Evolutionary conservation across 2,797 vertebrate species (phyloP).

Genomic region (Artibeus jamaicensis): DNA sequence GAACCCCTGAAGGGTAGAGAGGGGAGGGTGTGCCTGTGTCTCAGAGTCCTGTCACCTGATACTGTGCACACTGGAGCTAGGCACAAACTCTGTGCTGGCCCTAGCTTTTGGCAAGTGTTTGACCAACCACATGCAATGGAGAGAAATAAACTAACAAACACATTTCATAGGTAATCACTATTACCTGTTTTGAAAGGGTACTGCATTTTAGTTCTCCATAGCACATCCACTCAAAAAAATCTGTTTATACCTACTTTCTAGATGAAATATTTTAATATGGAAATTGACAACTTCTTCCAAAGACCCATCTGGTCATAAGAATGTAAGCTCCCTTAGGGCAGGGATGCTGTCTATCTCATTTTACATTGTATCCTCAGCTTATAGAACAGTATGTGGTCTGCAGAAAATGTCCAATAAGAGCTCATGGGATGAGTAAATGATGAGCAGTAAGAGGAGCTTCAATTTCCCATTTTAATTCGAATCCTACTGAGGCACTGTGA

Average conservation of each 20-base stretch:
- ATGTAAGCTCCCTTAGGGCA: background rate
- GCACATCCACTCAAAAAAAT: background rate
- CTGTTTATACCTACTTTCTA: background rate
- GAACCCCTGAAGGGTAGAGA: background rate
- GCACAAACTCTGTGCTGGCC: background rate
- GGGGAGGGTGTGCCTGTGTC: background rate
- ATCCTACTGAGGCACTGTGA: background rate
- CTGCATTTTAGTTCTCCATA: background rate
- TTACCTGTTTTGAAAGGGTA: background rate
- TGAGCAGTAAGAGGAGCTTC: background rate
- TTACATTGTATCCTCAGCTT: background rate
- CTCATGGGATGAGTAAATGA: background rate
- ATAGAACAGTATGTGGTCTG: background rate
- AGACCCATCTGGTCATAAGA: background rate
- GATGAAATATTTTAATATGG: background rate
- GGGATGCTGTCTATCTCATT: background rate
- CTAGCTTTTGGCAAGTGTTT: background rate
- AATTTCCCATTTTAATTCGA: conserved; percentile 2
- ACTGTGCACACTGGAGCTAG: background rate
- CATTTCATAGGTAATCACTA: background rate
- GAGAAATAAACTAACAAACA: background rate
- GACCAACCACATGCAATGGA: background rate
- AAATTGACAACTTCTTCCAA: background rate
- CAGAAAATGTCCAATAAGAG: background rate
- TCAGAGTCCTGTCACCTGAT: background rate